A percentile compares a stretch with the other conserved stretches of the same genome.
These are phyloP conservation scores for Hydroisotoma schaefferi DNA, from an alignment of 2,888 invertebrate genomes.

Conservation along the genomic window DNA sequence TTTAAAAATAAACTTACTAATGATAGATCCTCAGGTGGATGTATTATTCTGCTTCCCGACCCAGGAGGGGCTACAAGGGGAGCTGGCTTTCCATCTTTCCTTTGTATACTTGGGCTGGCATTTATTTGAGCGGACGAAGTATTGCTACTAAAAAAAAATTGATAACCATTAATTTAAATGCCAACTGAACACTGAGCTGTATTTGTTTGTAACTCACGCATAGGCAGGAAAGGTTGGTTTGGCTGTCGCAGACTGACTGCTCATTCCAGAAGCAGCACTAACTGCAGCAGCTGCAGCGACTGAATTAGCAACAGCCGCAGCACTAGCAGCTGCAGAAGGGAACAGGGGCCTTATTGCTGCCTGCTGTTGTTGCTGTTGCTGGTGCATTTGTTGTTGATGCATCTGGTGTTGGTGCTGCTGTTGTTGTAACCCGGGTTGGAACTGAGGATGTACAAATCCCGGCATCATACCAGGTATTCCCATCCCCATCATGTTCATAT, in stretches of 20 bases:
- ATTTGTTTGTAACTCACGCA: slow-evolving; percentile 57
- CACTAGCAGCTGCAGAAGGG: slow-evolving; percentile 62
- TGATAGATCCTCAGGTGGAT: slow-evolving; percentile 90
- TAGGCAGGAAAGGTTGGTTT: slow-evolving; percentile 77
- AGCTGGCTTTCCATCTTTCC: slow-evolving; percentile 47
- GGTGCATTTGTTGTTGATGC: slow-evolving; percentile 17
- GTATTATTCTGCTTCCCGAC: slow-evolving; percentile 83
- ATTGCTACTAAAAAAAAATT: background rate
- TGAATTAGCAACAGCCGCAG: slow-evolving; percentile 52
- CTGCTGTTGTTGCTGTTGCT: slow-evolving; percentile 39
- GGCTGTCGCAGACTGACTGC: slow-evolving; percentile 52
- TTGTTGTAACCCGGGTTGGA: slow-evolving; percentile 39
- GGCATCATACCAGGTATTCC: slow-evolving; percentile 29
- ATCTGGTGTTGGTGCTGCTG: slow-evolving; percentile 23
- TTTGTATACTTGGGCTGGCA: background rate
- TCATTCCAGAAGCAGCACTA: background rate
- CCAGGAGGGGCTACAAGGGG: slow-evolving; percentile 71
- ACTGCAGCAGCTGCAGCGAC: slow-evolving; percentile 52
- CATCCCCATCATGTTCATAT: slow-evolving; percentile 33
- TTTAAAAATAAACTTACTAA: slow-evolving; percentile 54
- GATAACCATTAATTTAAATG: background rate
- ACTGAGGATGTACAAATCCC: slow-evolving; percentile 53
- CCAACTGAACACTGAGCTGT: too few relatives aligned
- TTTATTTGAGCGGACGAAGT: background rate
- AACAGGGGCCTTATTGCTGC: slow-evolving; percentile 67